Conservation (phyloP, 2,113 vertebrate genomes). For the Campylorhamphus procurvoides region DNA sequence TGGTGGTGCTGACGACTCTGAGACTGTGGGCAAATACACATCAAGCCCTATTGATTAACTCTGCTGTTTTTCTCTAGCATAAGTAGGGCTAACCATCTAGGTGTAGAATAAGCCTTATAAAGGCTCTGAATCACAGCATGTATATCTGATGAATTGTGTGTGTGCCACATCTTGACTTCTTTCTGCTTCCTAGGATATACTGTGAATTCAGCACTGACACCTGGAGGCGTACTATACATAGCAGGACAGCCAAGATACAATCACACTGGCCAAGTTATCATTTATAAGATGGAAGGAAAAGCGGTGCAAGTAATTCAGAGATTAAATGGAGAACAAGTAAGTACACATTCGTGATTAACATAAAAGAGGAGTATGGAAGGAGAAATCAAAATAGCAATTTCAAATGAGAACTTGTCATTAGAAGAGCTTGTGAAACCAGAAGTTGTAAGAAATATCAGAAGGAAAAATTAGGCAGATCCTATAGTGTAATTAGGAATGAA, state of each 20-base stretch:
- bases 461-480: not conserved
- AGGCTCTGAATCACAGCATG: not conserved
- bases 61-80: not conserved
- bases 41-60: not conserved
- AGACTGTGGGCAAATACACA: not conserved
- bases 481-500: not conserved
- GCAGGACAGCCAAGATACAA: constrained; percentile 94
- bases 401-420: not conserved
- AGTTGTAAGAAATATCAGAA: not conserved
- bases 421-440: not conserved
- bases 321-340: constrained; percentile 91
- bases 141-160: not conserved
- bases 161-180: not conserved
- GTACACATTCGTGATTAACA: not conserved
- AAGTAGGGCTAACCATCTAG: not conserved
- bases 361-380: not conserved
- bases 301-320: constrained; percentile 80
- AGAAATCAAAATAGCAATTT: not conserved
- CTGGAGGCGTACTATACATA: constrained; percentile 83
- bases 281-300: constrained; percentile 82
- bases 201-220: constrained; percentile 86
- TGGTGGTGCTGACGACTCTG: not conserved
- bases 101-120: not conserved
- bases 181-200: constrained; percentile 83
- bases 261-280: constrained; percentile 90